These are phyloP conservation scores for Caenorhabditis inopinata DNA, from an alignment of 1,140 invertebrate genomes.

Conservation along the genomic window DNA sequence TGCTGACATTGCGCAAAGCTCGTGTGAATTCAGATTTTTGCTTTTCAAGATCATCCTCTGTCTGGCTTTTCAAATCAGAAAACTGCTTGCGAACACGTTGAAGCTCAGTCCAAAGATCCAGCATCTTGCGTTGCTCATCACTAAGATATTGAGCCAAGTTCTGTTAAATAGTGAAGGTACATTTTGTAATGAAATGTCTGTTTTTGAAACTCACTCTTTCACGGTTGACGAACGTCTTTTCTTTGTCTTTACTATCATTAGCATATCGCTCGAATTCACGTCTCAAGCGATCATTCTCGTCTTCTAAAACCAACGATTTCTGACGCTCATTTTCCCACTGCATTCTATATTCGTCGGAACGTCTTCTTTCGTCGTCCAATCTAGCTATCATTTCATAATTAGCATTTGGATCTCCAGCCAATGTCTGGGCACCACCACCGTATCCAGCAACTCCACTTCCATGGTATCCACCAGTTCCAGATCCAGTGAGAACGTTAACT, in stretches of 20 bases:
- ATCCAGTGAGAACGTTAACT: conserved; percentile 30
- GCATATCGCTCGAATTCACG: conserved; percentile 63
- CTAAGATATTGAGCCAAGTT: conserved; percentile 65
- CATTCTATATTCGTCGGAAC: conserved; percentile 62
- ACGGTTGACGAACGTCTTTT: conserved; percentile 56
- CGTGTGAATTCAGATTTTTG: conserved; percentile 56
- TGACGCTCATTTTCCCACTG: conserved; percentile 61
- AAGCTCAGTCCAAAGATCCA: conserved; percentile 65
- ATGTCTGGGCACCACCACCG: conserved; percentile 10
- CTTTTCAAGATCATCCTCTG: conserved; percentile 53
- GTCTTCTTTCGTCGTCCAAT: conserved; percentile 62
- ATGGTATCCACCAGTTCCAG: background rate
- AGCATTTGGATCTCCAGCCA: conserved; percentile 56
- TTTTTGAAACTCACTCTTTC: conserved; percentile 51
- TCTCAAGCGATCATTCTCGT: conserved; percentile 58
- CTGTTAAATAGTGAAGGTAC: conserved; percentile 42
- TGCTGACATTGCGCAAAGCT: conserved; percentile 55
- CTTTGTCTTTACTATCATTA: conserved; percentile 60
- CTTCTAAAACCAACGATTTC: conserved; percentile 58
- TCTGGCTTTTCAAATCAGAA: conserved; percentile 57
- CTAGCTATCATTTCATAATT: conserved; percentile 61
- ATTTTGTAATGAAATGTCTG: no score
- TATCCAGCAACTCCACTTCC: conserved; percentile 38
- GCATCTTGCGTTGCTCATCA: conserved; percentile 66
- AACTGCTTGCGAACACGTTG: conserved; percentile 65